Evolutionary conservation across 2,113 vertebrate species (phyloP), one percentile per base, ranked within the genome.

Genomic region (Paraplagusia blochii): DNA sequence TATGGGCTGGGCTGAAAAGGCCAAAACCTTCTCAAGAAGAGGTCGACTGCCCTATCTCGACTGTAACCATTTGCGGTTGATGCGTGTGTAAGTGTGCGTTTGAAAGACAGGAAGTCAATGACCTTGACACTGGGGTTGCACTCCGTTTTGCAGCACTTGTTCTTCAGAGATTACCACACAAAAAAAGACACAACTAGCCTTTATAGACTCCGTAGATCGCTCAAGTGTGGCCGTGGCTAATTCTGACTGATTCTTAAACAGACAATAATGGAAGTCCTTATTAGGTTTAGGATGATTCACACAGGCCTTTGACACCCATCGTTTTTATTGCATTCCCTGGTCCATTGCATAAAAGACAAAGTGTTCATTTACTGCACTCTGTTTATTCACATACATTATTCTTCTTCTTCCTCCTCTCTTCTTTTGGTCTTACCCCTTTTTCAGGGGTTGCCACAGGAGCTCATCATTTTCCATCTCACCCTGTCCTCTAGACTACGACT

Each of bases 201-300:
- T 63, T 69, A 53, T 46, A 53, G 54, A 61, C 63, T 69, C 45
- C 66, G 46, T 9, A 22, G 63, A 53, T 79, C 55, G 35, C 33
- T 74, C 64, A 36, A 61, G 72, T 76, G 69, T 79, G 73, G 74
- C 80, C 68, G 22, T 15, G 4, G 52, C 65, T 69, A 52, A 17
- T 63, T 75, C 40, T 57, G 55, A 63, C 76, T 83, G 80, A 87
- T 85, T n/a, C n/a, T n/a, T 84, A 84, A 84, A 74, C 63, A 54
- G 44, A 67, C 73, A 58, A 50, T 79, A 71, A 85, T 84, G 60
- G 76, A 61, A 5, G 44, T 71, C 65, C 76, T 72, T 76, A 82
- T 84, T 86, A 79, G 68, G 58, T 72, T 76, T 66, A 53, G 75
- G 38, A 79, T 49, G 49, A 72, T 68, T 64, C 66, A 53, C 72